These are phyloP conservation scores for Parelbella ahira DNA, from an alignment of 2,888 invertebrate species.

Conservation along the genomic window DNA sequence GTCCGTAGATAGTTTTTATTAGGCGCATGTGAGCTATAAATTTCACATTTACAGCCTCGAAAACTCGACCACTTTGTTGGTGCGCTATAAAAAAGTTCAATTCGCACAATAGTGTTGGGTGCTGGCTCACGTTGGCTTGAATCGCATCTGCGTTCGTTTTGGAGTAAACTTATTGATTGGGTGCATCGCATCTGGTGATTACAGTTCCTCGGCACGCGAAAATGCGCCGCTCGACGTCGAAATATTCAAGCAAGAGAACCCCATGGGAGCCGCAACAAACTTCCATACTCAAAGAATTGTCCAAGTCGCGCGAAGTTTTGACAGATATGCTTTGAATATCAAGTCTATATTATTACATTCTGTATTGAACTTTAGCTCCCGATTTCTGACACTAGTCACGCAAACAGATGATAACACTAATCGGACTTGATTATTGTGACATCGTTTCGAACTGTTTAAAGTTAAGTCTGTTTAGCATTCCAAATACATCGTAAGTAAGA, in stretches of 20 bases:
- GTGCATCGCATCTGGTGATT: conserved; percentile 40
- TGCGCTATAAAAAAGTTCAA: conserved; percentile 66
- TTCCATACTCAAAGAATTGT: conserved; percentile 45
- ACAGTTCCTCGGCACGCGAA: conserved; percentile 35
- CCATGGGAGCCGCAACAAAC: conserved; percentile 36
- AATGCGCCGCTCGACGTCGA: conserved; percentile 41
- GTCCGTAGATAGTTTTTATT: conserved; percentile 55
- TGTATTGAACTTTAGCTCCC: conserved; percentile 26
- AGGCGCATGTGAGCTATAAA: conserved; percentile 60
- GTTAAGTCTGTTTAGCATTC: conserved; percentile 46
- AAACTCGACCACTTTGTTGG: conserved; percentile 60
- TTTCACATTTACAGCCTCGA: conserved; percentile 58
- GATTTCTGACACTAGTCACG: conserved; percentile 33
- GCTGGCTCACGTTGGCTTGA: conserved; percentile 45
- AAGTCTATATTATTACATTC: conserved; percentile 33
- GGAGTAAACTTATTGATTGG: conserved; percentile 44
- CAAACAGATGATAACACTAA: conserved; percentile 37
- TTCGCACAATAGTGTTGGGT: conserved; percentile 51
- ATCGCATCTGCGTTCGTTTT: conserved; percentile 61
- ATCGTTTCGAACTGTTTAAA: conserved; percentile 44
- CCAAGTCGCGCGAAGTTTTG: conserved; percentile 42
- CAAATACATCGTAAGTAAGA: conserved; percentile 49
- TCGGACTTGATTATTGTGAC: conserved; percentile 50
- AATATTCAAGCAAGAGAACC: conserved; percentile 46
- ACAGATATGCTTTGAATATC: conserved; percentile 53